Conservation (phyloP, 2,888 invertebrate species). For the Notodonta ziczac region DNA sequence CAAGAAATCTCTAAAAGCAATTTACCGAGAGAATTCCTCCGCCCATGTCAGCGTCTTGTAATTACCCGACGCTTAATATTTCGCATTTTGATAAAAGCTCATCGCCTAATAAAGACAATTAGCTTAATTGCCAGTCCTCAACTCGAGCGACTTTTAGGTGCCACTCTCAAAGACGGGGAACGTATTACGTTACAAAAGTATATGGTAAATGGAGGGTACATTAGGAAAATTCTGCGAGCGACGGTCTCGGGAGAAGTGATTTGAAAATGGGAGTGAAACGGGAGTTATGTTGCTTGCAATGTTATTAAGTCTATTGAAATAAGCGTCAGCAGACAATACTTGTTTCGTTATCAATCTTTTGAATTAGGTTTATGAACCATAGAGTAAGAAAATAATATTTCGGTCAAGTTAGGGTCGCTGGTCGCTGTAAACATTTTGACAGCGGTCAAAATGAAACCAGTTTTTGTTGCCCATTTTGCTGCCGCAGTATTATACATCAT, state of each 20-base stretch:
- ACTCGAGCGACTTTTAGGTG: conserved; percentile 57
- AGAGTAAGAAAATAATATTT: too few species aligned
- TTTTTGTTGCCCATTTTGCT: too few species aligned
- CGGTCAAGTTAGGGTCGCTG: too few species aligned
- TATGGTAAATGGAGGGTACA: conserved; percentile 23
- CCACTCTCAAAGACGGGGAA: conserved; percentile 49
- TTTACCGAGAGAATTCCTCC: conserved; percentile 13
- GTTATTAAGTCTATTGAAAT: not conserved
- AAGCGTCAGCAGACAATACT: not conserved
- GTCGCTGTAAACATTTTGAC: too few species aligned
- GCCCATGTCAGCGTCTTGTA: conserved; percentile 19
- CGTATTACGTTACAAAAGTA: conserved; percentile 52
- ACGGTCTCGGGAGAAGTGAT: conserved; percentile 7
- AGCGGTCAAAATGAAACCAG: too few species aligned
- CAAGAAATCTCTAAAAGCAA: conserved; percentile 19
- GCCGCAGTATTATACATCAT: too few species aligned
- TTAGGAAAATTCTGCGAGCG: conserved; percentile 5
- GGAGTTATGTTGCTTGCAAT: not conserved
- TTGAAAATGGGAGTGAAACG: not conserved
- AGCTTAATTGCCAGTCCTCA: conserved; percentile 63
- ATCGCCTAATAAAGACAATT: conserved; percentile 69
- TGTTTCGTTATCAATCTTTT: too few species aligned
- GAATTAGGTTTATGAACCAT: too few species aligned
- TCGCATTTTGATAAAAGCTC: conserved; percentile 62
- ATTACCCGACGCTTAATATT: conserved; percentile 45